A percentile compares a stretch with the other conserved stretches of the same genome.
Conservation (phyloP, 2,888 invertebrate species). For the Leptopilina syphax region DNA sequence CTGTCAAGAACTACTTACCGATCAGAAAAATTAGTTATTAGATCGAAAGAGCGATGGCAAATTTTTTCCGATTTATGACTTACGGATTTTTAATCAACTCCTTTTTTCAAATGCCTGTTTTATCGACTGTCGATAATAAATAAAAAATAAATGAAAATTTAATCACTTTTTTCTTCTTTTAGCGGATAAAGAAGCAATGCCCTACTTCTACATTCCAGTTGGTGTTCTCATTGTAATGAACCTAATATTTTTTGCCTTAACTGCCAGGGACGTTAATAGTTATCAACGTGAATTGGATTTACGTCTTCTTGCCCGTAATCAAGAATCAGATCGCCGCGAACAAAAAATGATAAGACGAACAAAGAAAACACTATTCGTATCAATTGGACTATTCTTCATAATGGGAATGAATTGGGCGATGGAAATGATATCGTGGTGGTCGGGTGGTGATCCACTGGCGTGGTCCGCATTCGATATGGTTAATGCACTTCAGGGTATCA, state of each 20-base stretch:
- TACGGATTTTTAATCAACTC: no score
- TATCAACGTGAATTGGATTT: conserved; percentile 78
- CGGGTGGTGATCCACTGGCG: conserved; percentile 78
- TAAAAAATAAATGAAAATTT: neutral
- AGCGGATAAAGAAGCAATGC: conserved; percentile 81
- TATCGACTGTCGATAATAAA: no score
- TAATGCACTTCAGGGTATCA: conserved; percentile 84
- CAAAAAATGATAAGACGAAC: conserved; percentile 72
- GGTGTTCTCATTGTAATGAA: conserved; percentile 79
- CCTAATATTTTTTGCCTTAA: conserved; percentile 79
- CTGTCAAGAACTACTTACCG: no score
- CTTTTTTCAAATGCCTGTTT: no score
- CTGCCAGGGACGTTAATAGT: conserved; percentile 78
- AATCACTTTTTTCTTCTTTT: conserved; percentile 53
- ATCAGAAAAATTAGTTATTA: no score
- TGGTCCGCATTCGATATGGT: conserved; percentile 84
- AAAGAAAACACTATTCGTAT: conserved; percentile 77
- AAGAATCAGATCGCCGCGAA: conserved; percentile 69
- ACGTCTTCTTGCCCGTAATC: conserved; percentile 72
- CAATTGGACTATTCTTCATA: conserved; percentile 81
- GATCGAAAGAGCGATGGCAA: no score
- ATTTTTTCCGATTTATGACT: no score
- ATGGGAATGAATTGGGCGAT: conserved; percentile 86
- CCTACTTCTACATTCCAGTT: conserved; percentile 82
- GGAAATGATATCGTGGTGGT: conserved; percentile 84